Evolutionary conservation across 2,113 vertebrate genomes (phyloP), one percentile per base, ranked within the genome.

Genomic region (Nansenia antarctica): DNA sequence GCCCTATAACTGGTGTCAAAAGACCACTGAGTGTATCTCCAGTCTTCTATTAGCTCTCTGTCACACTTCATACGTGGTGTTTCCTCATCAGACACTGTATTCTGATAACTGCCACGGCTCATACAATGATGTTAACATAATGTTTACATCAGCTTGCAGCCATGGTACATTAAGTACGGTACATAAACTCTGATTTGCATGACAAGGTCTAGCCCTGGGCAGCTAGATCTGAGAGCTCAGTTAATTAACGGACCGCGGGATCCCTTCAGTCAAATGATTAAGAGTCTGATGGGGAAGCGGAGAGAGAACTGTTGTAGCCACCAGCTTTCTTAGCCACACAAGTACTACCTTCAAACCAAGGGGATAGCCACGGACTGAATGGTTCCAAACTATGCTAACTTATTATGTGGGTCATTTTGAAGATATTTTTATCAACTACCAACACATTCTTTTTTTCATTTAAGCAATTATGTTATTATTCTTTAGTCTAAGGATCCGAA

Each of bases 151-250:
- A 58, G 29, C 27, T 31, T 27, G 30, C 14, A 6, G 12, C 15
- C 26, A n/a, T 14, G 12, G 26, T 26, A 20, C 27, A 11, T 5
- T 29, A 26, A 20, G 54, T 58, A n/a, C 45, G 18, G 54, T 58
- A n/a, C 26, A 58, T 31, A 11, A 30, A 58, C 54, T 58, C 54
- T 58, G 54, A 58, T 58, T 31, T 5, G 27, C 24, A 58, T 58
- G 54, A 58, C 54, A 31, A 58, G 9, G 26, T 31, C 18, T 58
- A 27, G 54, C 54, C 54, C 29, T 15, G 54, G 54, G 54, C 54
- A 58, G 27, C 26, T 27, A 31, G 54, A 58, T 58, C 26, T 29
- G 54, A 58, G 27, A 30, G 54, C 6, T 31, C 18, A 18, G 29
- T 49, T 30, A 12, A 58, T 58, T 58, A 31, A n/a, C 7, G 18